Base-by-base conservation (phyloP, 2,797 vertebrate genomes). In the Brachymystax lenok region DNA sequence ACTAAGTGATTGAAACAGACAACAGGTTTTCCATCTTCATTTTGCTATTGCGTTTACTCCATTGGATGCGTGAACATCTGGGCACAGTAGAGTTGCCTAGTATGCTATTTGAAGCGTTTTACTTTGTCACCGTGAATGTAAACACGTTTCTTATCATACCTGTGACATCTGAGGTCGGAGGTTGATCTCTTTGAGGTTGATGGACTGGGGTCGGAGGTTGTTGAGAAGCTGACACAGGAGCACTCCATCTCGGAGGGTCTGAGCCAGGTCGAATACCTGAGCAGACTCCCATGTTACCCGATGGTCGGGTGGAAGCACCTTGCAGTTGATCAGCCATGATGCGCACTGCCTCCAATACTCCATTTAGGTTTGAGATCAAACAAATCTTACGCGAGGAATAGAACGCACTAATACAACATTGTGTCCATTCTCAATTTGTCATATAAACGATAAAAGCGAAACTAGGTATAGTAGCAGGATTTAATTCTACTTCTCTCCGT, bases 171-270 rank as follows among this genome's bases (percentile, higher is more conserved):
- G 97, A 5, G 98, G 97, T 61, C 97, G 92, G 80, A 98, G 95
- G 92, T 98, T 99, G 94, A 99, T 98, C 83, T 97, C 97, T 92
- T 96, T 98, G 35, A 98, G 95, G 92, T 99, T 98, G 93, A 98
- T 96, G 90, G 95, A 92, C 85, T 94, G 96, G 56, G 95, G 84
- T 80, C 92, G 92, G 81, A 98, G 94, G 91, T 98, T 98, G 95
- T 99, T 98, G 88, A 98, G 97, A 56, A 98, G 95, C 89, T 98
- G 97, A 87, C 97, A 98, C 33, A 99, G 94, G 3, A 99, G 94
- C 76, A 99, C 97, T 12, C 97, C 97, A 87, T 99, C 97, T 87
- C 97, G 95, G 24, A 99, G 96, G 2, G 97, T 98, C 84, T 99
- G 97, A 5, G 97, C 97, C 92, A 98, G 83, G 90, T 98, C 97